phyloP scores from a whole-genome alignment of 2,888 invertebrate genomes.

The Didymodactylos carnosus region DNA sequence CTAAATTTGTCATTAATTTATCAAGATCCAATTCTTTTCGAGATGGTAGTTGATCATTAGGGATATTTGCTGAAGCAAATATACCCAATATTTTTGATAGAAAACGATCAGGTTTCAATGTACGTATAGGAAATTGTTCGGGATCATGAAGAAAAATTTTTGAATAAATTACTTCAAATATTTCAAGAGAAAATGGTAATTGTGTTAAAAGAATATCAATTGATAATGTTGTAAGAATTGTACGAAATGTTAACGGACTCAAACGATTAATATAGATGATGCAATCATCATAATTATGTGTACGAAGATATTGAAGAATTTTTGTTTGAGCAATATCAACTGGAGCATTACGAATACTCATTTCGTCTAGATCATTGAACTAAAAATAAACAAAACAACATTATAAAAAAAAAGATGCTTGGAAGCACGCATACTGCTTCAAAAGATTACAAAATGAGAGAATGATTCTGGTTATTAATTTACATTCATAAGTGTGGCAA shows the following conservation, averaged over 20 bases:
- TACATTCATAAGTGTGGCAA: too few species aligned
- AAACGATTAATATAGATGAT: constrained; percentile 10
- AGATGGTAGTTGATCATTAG: background rate
- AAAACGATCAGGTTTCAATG: constrained; percentile 9
- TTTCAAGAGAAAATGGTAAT: constrained; percentile 11
- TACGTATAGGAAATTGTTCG: constrained; percentile 7
- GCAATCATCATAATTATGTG: constrained; percentile 13
- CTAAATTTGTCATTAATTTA: constrained; percentile 1
- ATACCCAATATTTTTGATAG: constrained; percentile 10
- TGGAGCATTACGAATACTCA: constrained; percentile 11
- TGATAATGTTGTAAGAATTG: background rate
- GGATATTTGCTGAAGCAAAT: background rate
- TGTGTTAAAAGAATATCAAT: background rate
- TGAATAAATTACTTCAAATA: constrained; percentile 10
- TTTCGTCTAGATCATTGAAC: too few species aligned
- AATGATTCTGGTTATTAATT: too few species aligned
- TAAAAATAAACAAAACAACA: too few species aligned
- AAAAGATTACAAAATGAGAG: too few species aligned
- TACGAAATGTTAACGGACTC: background rate
- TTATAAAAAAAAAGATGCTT: too few species aligned
- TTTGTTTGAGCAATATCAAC: background rate
- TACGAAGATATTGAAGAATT: constrained; percentile 1
- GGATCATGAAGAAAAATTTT: constrained; percentile 12
- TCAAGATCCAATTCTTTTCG: constrained; percentile 1
- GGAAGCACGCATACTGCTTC: too few species aligned